Base-by-base conservation (phyloP, 2,888 invertebrate species). In the Falcaria lacertinaria region DNA sequence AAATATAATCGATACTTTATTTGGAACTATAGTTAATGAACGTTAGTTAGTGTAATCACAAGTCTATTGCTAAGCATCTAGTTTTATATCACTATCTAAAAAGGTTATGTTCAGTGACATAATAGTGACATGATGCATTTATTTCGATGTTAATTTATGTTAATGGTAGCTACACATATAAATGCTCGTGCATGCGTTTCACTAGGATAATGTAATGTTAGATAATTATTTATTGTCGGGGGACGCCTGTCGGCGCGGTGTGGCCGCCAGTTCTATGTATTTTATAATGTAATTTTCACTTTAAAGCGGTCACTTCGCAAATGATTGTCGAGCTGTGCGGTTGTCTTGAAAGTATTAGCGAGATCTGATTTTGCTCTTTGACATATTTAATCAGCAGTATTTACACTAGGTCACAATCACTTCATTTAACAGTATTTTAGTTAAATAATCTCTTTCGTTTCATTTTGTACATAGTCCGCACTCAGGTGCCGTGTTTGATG, bases 121-220 rank as follows among this genome's bases (percentile, higher is more conserved):
- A 79, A 82, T 79, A 84, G 88, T 88, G 85, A 87, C 87, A 75
- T 85, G 86, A 87, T 88, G 89, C 89, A 89, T 89, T 89, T 89
- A 89, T 88, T 86, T 86, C 64, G 79, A 83, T 85, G 85, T 84
- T 88, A 87, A 84, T 86, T 87, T 85, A 85, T 82, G 74, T 74
- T 87, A 86, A 84, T 81, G 81, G 80, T 87, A 88, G 85, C 85
- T 84, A 84, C 81, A 84, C 84, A 63, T 60, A 78, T 83, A 80
- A 85, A 85, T 84, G 83, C 86, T 85, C 83, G 80, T 80, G 81
- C 79, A 69, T 80, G 72, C 67, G 64, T 74, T 79, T 79, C 82
- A 77, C 70, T 80, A 76, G 79, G 80, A 74, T 74, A 71, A n/a
- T 76, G 19, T 83, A 80, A 77, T 79, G 70, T 71, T 82, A 85